Base-by-base conservation (phyloP, 2,113 vertebrate genomes). In the Microcebus ravelobensis region DNA sequence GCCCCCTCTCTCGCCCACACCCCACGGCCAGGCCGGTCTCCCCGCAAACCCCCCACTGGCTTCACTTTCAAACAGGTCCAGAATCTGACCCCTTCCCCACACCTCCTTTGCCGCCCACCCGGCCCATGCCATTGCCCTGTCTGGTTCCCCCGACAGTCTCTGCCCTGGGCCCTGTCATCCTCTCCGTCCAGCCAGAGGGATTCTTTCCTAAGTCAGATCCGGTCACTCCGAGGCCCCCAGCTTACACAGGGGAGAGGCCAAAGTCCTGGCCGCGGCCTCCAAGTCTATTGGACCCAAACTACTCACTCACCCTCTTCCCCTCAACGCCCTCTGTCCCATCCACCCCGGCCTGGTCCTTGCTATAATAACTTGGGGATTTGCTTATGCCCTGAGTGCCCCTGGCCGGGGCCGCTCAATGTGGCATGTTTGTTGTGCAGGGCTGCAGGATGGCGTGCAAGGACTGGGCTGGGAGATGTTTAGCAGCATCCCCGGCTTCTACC, bases 1-100 rank as follows among this genome's bases (percentile, higher is more conserved):
- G 27, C 83, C 50, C 27, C 57, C 79, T 61, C 48, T 65, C 63
- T 90, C 94, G 80, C 91, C 67, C 94, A 90, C 96, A 91, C 85
- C 81, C 92, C 50, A 45, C 1, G 3, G 80, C 59, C 87, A 67
- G 3, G 80, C 59, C 87, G 71, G 2, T 50, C 68, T 89, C 80
- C 65, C 70, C 36, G 77, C 79, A 77, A 81, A 71, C 65, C 79
- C 79, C 79, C 91, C 10, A 13, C 39, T 59, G 45, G n/a, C 85
- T 31, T 92, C 91, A 45, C 92, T 95, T 87, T 95, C 85, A 48
- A 39, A 42, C 0, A 71, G 55, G 86, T 5, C 50, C 68, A 29
- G 84, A 45, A 27, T 50, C 73, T 61, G 39, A 84, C 42, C 20
- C 6, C 39, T 86, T 63, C 81, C 67, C 42, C 42, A 5, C 59